A percentile compares a stretch with the other conserved stretches of the same genome.
Conservation (phyloP, 2,888 invertebrate species). For the Stegana nigrithorax region DNA sequence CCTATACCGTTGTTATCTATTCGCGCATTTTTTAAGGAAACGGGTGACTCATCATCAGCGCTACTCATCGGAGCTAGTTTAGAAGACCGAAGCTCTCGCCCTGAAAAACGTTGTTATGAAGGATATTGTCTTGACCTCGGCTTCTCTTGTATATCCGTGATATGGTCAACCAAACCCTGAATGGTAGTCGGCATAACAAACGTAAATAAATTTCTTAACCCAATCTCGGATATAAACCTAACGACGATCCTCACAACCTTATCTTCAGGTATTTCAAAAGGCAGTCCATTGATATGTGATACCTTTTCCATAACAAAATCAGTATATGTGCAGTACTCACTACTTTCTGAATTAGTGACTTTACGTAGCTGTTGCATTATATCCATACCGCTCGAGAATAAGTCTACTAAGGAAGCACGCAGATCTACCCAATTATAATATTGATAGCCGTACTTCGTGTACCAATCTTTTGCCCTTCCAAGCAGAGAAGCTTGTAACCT, state of each 20-base stretch:
- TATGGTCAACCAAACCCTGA: neutral
- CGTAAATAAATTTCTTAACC: neutral
- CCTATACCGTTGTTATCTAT: too few relatives aligned
- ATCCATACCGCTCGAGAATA: neutral
- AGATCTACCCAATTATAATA: too few relatives aligned
- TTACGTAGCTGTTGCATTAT: neutral
- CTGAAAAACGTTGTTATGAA: neutral
- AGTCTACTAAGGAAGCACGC: neutral
- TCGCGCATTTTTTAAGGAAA: neutral
- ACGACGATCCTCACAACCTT: neutral
- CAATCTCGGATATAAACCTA: neutral
- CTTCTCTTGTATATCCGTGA: neutral
- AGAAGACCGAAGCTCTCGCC: neutral
- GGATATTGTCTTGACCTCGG: too few relatives aligned
- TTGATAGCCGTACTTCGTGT: constrained; percentile 29
- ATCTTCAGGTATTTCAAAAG: too few relatives aligned
- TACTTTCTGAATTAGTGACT: too few relatives aligned
- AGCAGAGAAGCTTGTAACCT: too few relatives aligned
- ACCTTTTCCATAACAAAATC: neutral
- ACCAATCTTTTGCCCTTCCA: too few relatives aligned
- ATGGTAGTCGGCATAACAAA: neutral
- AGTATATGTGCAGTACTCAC: too few relatives aligned
- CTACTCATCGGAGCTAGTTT: neutral
- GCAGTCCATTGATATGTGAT: neutral
- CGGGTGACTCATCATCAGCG: neutral